phyloP scores from a whole-genome alignment of 2,113 vertebrate genomes.

The Psophia crepitans region DNA sequence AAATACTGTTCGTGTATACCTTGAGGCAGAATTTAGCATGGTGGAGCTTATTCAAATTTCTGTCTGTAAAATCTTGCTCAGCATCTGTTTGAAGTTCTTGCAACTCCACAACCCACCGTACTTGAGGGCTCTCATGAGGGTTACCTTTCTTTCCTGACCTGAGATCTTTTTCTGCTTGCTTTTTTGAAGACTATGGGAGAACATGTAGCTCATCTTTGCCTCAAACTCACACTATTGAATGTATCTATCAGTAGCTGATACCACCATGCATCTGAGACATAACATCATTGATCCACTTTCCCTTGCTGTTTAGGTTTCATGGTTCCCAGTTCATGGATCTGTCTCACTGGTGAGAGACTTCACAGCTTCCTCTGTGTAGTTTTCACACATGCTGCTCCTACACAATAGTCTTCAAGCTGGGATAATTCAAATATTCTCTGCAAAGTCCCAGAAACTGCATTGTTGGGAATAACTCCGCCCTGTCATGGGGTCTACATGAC shows the following conservation, averaged over 20 bases:
- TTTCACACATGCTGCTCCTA: background rate
- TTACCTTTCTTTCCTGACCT: background rate
- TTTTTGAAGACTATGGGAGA: background rate
- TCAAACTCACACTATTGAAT: background rate
- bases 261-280: background rate
- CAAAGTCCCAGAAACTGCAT: background rate
- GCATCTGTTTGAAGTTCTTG: background rate
- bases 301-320: background rate
- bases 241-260: background rate
- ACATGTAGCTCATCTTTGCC: background rate
- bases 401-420: background rate
- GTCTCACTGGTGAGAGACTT: background rate
- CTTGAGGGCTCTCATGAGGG: background rate
- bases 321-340: background rate
- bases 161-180: background rate
- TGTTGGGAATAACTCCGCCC: background rate
- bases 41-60: background rate
- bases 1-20: background rate
- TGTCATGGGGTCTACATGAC: background rate
- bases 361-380: background rate
- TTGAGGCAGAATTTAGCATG: background rate
- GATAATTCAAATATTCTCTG: background rate
- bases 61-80: background rate
- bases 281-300: too few species aligned
- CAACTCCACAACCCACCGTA: background rate